Percentiles rank a stretch among this genome's conserved stretches.
phyloP scores from a whole-genome alignment of 2,113 vertebrate genomes.

The Pelobates fuscus region DNA sequence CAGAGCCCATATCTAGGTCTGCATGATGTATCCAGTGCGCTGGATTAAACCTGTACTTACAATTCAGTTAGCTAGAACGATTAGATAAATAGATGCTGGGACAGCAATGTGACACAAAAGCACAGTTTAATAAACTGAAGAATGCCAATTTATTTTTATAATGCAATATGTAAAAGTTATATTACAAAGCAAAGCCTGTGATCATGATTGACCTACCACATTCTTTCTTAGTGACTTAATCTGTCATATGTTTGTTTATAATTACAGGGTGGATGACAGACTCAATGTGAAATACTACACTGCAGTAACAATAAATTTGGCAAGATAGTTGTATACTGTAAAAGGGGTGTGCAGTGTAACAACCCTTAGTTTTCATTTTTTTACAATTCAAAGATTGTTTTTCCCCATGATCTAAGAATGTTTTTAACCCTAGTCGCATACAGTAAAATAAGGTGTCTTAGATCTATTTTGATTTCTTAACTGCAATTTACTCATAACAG shows the following conservation, averaged over 20 bases:
- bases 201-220: neutral
- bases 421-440: too few species aligned
- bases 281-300: neutral
- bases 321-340: neutral
- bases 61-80: too few species aligned
- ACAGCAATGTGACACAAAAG: too few species aligned
- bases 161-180: neutral
- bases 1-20: too few species aligned
- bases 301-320: neutral
- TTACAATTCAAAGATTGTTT: neutral
- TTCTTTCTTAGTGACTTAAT: neutral
- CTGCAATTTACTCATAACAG: too few species aligned
- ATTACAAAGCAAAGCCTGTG: neutral
- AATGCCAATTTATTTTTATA: neutral
- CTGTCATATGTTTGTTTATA: neutral
- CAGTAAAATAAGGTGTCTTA: too few species aligned
- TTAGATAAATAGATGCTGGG: too few species aligned
- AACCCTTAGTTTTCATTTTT: neutral
- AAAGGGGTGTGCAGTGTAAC: neutral
- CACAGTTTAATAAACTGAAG: too few species aligned
- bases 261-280: neutral
- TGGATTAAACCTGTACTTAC: too few species aligned
- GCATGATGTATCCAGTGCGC: too few species aligned
- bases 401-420: too few species aligned
- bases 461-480: too few species aligned